Conservation (phyloP, 2,888 invertebrate genomes). For the Punctoribates punctum region DNA sequence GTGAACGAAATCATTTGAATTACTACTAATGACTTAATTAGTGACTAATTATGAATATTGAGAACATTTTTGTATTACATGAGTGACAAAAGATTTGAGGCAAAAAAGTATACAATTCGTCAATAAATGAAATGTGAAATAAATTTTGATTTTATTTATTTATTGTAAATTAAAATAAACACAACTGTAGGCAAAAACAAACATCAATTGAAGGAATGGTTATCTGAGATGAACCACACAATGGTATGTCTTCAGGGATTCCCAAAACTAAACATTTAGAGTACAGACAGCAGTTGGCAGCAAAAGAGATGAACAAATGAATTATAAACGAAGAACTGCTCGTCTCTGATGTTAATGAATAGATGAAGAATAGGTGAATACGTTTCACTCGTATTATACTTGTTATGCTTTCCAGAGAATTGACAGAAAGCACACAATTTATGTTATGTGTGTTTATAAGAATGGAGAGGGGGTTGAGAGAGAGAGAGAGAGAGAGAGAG, state of each 20-base stretch:
- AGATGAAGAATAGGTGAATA: slow-evolving; percentile 16
- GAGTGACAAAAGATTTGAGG: too few relatives aligned
- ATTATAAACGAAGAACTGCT: slow-evolving; percentile 23
- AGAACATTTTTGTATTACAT: too few relatives aligned
- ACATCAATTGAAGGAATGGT: neutral
- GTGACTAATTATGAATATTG: too few relatives aligned
- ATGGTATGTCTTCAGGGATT: too few relatives aligned
- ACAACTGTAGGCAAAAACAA: neutral
- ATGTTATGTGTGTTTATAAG: neutral
- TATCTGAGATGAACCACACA: too few relatives aligned
- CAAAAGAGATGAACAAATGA: slow-evolving; percentile 5
- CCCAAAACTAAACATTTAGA: too few relatives aligned
- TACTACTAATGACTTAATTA: too few relatives aligned
- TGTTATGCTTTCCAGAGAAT: neutral
- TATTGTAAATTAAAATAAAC: slow-evolving; percentile 20
- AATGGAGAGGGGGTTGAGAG: neutral
- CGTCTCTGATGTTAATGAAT: slow-evolving; percentile 21
- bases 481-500: slow-evolving; percentile 7
- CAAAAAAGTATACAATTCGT: neutral
- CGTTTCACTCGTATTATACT: neutral
- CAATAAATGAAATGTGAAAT: neutral
- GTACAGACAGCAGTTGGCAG: neutral
- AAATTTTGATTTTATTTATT: slow-evolving; percentile 12
- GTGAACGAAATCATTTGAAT: too few relatives aligned
- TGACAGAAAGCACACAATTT: slow-evolving; percentile 1